Conservation (phyloP, 2,113 vertebrate species). For the Chaetorhynchus papuensis region DNA sequence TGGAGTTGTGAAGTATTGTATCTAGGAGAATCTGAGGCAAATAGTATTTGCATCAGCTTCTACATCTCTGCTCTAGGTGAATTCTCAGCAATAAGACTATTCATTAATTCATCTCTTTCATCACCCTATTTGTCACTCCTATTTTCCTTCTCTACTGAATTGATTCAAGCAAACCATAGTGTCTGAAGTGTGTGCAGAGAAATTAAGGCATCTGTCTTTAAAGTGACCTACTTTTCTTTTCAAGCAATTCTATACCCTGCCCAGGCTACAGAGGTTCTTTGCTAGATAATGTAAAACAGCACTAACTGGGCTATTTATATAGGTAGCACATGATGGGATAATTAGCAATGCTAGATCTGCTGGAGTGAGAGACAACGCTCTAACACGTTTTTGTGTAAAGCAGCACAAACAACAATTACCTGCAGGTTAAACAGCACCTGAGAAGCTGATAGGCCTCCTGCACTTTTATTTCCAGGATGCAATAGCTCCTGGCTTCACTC, state of each 20-base stretch:
- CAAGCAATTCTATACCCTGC: neutral
- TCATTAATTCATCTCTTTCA: neutral
- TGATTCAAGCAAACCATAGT: neutral
- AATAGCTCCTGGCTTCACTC: neutral
- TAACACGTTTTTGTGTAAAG: neutral
- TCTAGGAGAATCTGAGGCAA: neutral
- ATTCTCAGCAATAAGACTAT: neutral
- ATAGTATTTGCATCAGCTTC: neutral
- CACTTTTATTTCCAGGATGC: neutral
- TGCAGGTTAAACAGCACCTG: conserved; percentile 16
- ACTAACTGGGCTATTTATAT: conserved; percentile 39
- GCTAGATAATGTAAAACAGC: conserved; percentile 10
- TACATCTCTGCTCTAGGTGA: neutral
- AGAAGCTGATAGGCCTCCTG: neutral
- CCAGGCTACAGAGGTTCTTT: neutral
- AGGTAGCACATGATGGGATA: conserved; percentile 30
- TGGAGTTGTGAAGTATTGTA: neutral
- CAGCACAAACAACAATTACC: neutral
- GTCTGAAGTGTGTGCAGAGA: neutral
- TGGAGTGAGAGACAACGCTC: neutral
- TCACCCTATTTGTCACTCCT: neutral
- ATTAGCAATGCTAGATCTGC: conserved; percentile 5
- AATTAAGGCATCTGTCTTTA: neutral
- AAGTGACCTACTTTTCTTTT: neutral
- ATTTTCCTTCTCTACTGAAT: neutral